phyloP scores from a whole-genome alignment of 2,113 vertebrate species.

The Oncorhynchus nerka region DNA sequence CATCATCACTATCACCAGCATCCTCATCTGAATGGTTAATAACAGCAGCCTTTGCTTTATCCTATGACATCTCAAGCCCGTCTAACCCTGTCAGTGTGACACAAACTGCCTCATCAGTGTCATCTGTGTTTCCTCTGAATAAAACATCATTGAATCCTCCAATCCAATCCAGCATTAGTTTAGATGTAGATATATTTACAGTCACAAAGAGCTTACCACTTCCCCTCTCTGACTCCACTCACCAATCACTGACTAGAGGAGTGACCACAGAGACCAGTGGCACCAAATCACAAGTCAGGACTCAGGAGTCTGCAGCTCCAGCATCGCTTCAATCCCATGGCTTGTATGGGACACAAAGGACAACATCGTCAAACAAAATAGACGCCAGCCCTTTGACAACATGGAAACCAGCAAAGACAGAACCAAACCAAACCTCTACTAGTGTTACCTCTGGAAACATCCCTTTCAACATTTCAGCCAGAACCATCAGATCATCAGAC shows the following conservation, averaged over 20 bases:
- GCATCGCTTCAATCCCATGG: conserved; percentile 7
- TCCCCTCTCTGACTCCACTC: conserved; percentile 3
- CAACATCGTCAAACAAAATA: neutral
- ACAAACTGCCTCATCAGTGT: conserved; percentile 19
- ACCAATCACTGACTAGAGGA: neutral
- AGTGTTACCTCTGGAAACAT: conserved; percentile 9
- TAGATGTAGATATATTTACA: conserved; percentile 18
- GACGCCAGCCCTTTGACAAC: neutral
- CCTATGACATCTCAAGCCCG: conserved; percentile 13
- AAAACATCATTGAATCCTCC: conserved; percentile 4
- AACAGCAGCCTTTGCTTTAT: conserved; percentile 26
- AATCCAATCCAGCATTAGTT: conserved; percentile 10
- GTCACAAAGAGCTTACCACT: conserved; percentile 7
- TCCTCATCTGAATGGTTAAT: conserved; percentile 12
- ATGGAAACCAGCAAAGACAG: conserved; percentile 16
- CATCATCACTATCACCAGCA: no score
- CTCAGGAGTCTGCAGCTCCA: conserved; percentile 24
- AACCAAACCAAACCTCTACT: neutral
- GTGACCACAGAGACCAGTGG: neutral
- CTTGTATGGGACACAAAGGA: conserved; percentile 17
- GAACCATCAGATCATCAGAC: neutral
- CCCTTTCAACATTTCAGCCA: conserved; percentile 19
- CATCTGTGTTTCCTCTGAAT: conserved; percentile 27
- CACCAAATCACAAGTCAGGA: conserved; percentile 23
- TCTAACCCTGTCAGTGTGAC: conserved; percentile 19